A percentile compares a stretch with the other conserved stretches of the same genome.
Evolutionary conservation across 2,113 vertebrate species (phyloP).

Genomic region (Plotosus lineatus): DNA sequence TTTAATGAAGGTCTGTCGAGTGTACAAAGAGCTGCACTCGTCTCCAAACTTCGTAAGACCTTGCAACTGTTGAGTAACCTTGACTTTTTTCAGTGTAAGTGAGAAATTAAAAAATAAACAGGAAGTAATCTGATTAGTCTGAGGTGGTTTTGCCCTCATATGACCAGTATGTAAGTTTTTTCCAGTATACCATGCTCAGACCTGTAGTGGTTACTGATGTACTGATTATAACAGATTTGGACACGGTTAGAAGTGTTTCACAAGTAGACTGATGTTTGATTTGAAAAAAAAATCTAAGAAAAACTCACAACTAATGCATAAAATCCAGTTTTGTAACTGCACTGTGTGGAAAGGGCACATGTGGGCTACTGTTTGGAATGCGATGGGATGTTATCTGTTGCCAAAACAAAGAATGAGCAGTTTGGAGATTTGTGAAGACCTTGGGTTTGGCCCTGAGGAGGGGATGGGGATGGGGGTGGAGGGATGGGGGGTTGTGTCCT

Average conservation of each 20-base stretch:
- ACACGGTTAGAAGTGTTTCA: not conserved
- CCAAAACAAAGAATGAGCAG: conserved; percentile 51
- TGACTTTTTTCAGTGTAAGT: not conserved
- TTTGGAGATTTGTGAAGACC: conserved; percentile 28
- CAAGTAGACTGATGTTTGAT: not conserved
- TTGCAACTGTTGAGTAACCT: conserved; percentile 17
- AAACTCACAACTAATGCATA: not conserved
- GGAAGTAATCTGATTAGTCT: not conserved
- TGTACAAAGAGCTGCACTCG: not conserved
- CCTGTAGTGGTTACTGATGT: not conserved
- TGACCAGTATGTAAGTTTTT: conserved; percentile 6
- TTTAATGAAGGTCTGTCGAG: conserved; percentile 27
- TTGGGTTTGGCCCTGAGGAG: conserved; percentile 31
- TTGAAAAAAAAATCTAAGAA: conserved; percentile 30
- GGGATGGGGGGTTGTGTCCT: not conserved
- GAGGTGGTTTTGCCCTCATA: conserved; percentile 7
- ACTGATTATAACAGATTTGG: not conserved
- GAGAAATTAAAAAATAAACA: not conserved
- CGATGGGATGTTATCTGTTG: conserved; percentile 37
- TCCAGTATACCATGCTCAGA: not conserved
- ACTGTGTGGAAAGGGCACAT: conserved; percentile 19
- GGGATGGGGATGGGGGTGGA: not conserved
- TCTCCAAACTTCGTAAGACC: conserved; percentile 4
- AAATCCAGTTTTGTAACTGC: conserved; percentile 13
- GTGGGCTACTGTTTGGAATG: conserved; percentile 22